Conservation (phyloP, 2,888 invertebrate genomes). For the Acleris emargana region DNA sequence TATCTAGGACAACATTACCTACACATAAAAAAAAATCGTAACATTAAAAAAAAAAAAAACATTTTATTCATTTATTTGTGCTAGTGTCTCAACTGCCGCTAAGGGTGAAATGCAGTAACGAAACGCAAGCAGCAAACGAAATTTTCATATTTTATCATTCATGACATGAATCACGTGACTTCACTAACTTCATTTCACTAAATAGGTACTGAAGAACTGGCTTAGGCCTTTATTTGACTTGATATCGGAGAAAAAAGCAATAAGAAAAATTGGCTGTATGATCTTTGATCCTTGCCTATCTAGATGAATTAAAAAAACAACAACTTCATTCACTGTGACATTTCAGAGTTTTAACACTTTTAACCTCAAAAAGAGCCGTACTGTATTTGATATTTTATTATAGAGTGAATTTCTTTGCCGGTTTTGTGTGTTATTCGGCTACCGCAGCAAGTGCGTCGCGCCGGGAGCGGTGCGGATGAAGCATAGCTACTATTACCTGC, state of each 20-base stretch:
- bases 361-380: slow-evolving; percentile 25
- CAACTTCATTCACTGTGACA: no score
- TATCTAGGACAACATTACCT: no score
- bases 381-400: slow-evolving; percentile 12
- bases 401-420: slow-evolving; percentile 5
- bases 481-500: slow-evolving; percentile 59
- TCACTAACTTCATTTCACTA: background rate
- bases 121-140: slow-evolving; percentile 16
- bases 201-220: no score
- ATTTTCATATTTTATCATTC: slow-evolving; percentile 1
- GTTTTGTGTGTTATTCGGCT: background rate
- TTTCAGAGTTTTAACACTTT: slow-evolving; percentile 1
- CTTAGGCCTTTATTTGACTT: no score
- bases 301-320: no score
- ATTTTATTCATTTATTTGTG: no score
- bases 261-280: no score
- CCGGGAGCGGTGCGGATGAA: slow-evolving; percentile 43
- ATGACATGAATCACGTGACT: background rate
- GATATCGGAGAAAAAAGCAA: no score
- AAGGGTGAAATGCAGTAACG: background rate
- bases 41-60: no score
- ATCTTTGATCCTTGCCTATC: no score
- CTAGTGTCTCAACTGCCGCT: no score
- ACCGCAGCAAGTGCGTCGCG: slow-evolving; percentile 4
- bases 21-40: no score